phyloP scores from a whole-genome alignment of 64 coral and sea anemone genomes.

The Actinia equina region DNA sequence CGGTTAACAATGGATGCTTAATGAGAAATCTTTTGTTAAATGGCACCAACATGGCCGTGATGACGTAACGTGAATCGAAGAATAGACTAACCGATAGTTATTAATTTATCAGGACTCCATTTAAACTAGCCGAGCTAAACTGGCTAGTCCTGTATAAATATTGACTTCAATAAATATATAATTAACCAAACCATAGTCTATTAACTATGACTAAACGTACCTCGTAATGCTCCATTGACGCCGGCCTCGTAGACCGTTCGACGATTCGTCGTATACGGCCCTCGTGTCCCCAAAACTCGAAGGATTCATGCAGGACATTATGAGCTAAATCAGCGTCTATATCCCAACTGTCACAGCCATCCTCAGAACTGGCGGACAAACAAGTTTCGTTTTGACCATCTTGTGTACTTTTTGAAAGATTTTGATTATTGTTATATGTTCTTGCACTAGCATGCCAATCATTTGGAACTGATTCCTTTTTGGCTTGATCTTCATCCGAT shows the following conservation, averaged over 20 bases:
- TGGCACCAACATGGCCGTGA: no score
- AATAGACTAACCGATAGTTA: no score
- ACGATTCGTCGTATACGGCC: slow-evolving; percentile 8
- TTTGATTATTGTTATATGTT: slow-evolving; percentile 19
- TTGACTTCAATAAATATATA: no score
- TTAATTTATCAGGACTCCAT: no score
- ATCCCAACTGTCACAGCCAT: slow-evolving; percentile 4
- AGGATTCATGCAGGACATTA: neutral
- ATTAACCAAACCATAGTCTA: no score
- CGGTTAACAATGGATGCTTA: no score
- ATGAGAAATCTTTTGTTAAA: no score
- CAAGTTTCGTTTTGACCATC: neutral
- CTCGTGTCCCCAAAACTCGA: neutral
- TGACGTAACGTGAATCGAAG: no score
- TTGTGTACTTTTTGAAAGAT: slow-evolving; percentile 14
- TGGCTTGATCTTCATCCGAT: neutral
- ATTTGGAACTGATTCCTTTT: neutral
- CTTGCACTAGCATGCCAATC: neutral
- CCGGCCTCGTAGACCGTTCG: neutral
- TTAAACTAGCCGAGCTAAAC: no score
- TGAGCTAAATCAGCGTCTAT: neutral
- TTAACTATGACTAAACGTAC: neutral
- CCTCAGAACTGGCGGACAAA: slow-evolving; percentile 3
- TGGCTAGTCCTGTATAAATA: no score
- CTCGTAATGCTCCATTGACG: neutral